Conservation (phyloP, 2,888 invertebrate genomes). For the Nemoura dubitans region DNA sequence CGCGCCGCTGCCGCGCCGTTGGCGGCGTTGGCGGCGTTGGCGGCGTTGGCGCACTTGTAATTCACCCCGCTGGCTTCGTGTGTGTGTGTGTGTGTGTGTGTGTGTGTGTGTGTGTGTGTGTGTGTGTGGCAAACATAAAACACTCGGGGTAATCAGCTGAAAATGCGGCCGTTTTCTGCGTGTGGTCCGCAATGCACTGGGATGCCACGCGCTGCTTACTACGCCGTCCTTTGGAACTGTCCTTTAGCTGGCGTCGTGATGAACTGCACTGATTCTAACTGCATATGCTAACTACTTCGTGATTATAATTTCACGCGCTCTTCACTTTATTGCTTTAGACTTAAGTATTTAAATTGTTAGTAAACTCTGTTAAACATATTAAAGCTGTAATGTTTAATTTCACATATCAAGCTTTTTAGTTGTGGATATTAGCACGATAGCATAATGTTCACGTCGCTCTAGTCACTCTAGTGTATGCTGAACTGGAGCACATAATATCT, state of each 20-base stretch:
- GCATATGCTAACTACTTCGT: not conserved
- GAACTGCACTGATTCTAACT: not conserved
- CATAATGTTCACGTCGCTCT: not conserved
- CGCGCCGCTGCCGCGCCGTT: no score
- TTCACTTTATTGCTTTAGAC: not conserved
- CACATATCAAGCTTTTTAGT: not conserved
- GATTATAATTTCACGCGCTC: not conserved
- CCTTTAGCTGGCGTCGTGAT: not conserved
- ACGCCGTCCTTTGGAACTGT: no score
- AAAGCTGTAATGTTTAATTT: not conserved
- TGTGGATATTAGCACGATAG: not conserved
- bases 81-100: no score
- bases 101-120: no score
- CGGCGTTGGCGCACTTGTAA: not conserved
- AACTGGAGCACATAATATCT: not conserved
- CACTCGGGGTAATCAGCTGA: constrained; percentile 4
- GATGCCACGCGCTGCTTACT: no score
- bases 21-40: not conserved
- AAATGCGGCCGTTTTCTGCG: not conserved
- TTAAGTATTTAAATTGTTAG: not conserved
- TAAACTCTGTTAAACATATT: not conserved
- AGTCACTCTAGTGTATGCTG: not conserved
- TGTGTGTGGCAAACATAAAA: not conserved
- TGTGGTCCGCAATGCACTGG: no score
- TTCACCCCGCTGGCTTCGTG: not conserved